A percentile compares a stretch with the other conserved stretches of the same genome.
These are phyloP conservation scores for Echinometra lucunter DNA, from an alignment of 53 echinoderm and acorn worm genomes.

Conservation along the genomic window DNA sequence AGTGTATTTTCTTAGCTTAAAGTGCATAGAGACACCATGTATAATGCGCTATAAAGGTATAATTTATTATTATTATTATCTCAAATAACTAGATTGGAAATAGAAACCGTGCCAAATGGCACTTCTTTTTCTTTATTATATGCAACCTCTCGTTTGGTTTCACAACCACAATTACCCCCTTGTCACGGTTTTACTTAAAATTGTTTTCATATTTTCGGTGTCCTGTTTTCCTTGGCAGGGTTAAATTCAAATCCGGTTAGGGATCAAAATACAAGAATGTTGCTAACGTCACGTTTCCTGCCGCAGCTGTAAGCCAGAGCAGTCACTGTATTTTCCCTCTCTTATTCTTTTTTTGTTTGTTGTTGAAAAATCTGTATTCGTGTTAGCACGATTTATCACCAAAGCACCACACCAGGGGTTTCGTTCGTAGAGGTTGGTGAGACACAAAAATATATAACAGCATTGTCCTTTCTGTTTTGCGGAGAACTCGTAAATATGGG, in stretches of 20 bases:
- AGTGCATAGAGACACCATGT: no score
- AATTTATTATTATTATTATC: no score
- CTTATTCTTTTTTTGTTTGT: not conserved
- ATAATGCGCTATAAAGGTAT: no score
- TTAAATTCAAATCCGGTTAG: not conserved
- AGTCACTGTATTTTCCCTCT: not conserved
- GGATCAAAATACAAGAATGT: constrained; percentile 28
- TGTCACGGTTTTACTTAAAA: not conserved
- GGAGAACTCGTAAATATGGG: not conserved
- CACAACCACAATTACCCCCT: not conserved
- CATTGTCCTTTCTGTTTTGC: not conserved
- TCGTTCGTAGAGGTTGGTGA: not conserved
- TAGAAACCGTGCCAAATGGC: not conserved
- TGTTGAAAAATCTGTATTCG: not conserved
- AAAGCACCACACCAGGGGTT: not conserved
- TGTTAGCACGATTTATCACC: not conserved
- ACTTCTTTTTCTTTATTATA: not conserved
- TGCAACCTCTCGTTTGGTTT: not conserved
- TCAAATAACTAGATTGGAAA: not conserved
- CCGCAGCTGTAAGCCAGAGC: not conserved
- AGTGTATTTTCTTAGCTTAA: no score
- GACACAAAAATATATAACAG: not conserved
- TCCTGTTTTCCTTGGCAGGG: not conserved
- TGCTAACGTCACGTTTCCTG: constrained; percentile 35
- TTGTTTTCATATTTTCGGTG: not conserved